phyloP scores from a whole-genome alignment of 2,113 vertebrate species.

The Microcebus murinus region DNA sequence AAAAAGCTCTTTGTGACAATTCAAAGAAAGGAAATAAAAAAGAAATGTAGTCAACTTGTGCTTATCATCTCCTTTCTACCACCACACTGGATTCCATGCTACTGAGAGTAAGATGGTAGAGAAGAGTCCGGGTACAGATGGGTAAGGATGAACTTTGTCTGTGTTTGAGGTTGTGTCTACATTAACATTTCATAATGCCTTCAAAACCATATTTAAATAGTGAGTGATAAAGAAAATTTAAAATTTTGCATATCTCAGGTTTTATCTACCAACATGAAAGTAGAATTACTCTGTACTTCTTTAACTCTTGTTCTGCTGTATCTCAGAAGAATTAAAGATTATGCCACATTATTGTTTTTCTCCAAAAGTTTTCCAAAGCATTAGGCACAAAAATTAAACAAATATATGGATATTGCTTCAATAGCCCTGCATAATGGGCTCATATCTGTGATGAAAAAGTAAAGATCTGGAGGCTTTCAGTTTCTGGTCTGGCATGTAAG shows the following conservation, averaged over 20 bases:
- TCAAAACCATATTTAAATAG: neutral
- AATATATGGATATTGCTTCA: neutral
- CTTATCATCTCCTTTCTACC: neutral
- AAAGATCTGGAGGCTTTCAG: neutral
- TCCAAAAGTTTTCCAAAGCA: neutral
- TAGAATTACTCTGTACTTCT: neutral
- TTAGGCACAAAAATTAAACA: neutral
- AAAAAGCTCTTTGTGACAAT: neutral
- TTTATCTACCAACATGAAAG: neutral
- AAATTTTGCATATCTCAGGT: neutral
- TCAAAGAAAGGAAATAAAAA: conserved; percentile 53
- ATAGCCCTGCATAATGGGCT: neutral
- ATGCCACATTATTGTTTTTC: neutral
- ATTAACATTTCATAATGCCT: neutral
- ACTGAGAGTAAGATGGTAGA: neutral
- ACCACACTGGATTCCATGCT: neutral
- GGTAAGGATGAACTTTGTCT: neutral
- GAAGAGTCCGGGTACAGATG: neutral
- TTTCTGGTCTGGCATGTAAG: neutral
- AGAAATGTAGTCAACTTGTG: neutral
- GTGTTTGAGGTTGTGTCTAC: neutral
- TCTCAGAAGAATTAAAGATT: neutral
- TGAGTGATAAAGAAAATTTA: neutral
- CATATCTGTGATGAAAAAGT: neutral
- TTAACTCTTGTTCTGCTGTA: neutral